Base-by-base conservation (phyloP, 2,797 vertebrate species). In the Chromis chromis region DNA sequence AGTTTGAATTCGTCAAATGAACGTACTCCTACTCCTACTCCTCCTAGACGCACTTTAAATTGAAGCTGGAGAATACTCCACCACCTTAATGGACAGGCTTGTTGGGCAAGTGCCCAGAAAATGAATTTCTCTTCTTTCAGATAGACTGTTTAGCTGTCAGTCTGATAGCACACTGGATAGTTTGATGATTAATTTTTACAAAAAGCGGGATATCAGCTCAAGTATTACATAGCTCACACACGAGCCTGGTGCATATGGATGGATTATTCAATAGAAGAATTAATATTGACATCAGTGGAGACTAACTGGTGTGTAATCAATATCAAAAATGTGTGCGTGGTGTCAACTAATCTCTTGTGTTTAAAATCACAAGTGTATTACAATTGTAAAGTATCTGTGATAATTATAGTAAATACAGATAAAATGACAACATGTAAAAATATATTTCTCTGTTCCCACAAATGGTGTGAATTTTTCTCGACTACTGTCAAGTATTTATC, bases 401-500 rank as follows among this genome's bases (percentile, higher is more conserved):
- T 54, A 48, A 17, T 42, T 42, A 42, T 1, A 17, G 14, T 16
- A 16, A 42, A 49, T 31, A 12, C 19, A 19, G 19, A 50, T n/a
- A 42, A 3, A 22, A 67, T 33, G 31, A 46, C 16, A 46, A n/a
- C 7, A 48, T 8, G 16, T 4, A 11, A 39, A 74, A 63, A 66
- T 50, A 50, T n/a, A 55, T n/a, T 53, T 19, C 31, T 69, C 21
- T 66, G 24, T 52, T 36, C 44, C 53, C 46, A 77, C 16, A 78
- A 70, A 42, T 60, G 44, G 50, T 52, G 53, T 24, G 48, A 65
- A 61, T 76, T 55, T 59, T 42, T 57, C 49, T 57, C n/a, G 40
- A 65, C 52, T 36, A 28, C 65, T 71, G 60, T 75, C 65, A 66
- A 56, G 62, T 52, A 59, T 71, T 50, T 60, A 53, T 39, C 49